A percentile compares a stretch with the other conserved stretches of the same genome.
phyloP scores from a whole-genome alignment of 2,113 vertebrate genomes.

The Carettochelys insculpta region DNA sequence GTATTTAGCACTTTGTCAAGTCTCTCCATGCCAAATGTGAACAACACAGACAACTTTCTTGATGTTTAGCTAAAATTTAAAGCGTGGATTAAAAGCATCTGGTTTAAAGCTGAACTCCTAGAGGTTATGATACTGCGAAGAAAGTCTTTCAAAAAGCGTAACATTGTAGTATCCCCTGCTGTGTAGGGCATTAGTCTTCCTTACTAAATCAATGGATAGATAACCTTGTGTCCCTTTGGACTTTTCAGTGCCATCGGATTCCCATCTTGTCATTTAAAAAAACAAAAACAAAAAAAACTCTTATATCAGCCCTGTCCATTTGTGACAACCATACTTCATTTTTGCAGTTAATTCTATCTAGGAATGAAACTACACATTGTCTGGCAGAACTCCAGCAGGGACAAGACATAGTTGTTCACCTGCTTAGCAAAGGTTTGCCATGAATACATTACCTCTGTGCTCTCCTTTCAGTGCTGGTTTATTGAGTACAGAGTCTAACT shows the following conservation, averaged over 20 bases:
- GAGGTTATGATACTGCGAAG: slow-evolving; percentile 8
- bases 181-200: not conserved
- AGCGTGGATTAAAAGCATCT: slow-evolving; percentile 32
- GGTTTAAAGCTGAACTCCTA: not conserved
- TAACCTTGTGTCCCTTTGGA: not conserved
- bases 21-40: not conserved
- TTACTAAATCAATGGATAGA: not conserved
- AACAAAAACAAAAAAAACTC: too few species aligned
- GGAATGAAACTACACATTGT: not conserved
- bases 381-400: not conserved
- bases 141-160: not conserved
- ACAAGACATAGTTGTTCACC: not conserved
- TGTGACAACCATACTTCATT: not conserved
- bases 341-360: not conserved
- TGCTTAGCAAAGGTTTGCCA: not conserved
- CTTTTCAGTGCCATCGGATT: not conserved
- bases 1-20: slow-evolving; percentile 31
- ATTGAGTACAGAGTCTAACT: not conserved
- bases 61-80: slow-evolving; percentile 46
- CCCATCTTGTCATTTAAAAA: not conserved
- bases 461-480: not conserved
- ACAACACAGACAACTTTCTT: slow-evolving; percentile 1
- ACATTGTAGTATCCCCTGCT: not conserved
- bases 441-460: not conserved
- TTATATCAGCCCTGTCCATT: not conserved